Conservation (phyloP, 2,888 invertebrate species). For the Linnaemya tessellans region DNA sequence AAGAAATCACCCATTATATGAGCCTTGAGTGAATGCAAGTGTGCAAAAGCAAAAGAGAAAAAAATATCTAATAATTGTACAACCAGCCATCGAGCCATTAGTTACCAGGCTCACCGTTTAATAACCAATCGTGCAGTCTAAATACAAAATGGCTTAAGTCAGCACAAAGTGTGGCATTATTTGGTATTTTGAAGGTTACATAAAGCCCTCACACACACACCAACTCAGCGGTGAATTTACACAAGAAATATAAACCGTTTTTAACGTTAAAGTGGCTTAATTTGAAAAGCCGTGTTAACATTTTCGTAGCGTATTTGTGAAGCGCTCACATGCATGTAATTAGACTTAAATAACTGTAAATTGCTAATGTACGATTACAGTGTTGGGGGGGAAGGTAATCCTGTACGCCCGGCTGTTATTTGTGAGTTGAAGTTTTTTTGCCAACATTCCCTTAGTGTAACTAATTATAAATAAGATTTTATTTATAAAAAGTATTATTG, state of each 20-base stretch:
- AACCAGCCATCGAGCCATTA: background rate
- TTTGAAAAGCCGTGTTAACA: conserved; percentile 60
- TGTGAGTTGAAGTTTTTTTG: background rate
- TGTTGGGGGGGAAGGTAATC: background rate
- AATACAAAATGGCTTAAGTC: conserved; percentile 61
- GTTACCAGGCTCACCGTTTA: background rate
- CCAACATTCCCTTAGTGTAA: too few species aligned
- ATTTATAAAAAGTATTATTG: too few species aligned
- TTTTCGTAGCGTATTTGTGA: conserved; percentile 62
- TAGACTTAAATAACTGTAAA: conserved; percentile 57
- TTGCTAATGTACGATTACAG: conserved; percentile 31
- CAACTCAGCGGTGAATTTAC: background rate
- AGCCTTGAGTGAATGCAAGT: background rate
- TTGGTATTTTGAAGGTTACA: conserved; percentile 58
- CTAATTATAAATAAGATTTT: too few species aligned
- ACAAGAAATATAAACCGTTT: conserved; percentile 19
- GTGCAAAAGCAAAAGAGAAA: background rate
- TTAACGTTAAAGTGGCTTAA: conserved; percentile 60
- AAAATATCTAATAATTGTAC: conserved; percentile 16
- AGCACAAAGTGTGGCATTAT: conserved; percentile 63
- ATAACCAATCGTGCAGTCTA: background rate
- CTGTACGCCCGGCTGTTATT: background rate
- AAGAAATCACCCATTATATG: too few species aligned
- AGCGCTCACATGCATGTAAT: conserved; percentile 50
- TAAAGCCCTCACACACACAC: conserved; percentile 4